Base-by-base conservation (phyloP, 1,140 invertebrate species). In the Pseudachorutes palmiensis region DNA sequence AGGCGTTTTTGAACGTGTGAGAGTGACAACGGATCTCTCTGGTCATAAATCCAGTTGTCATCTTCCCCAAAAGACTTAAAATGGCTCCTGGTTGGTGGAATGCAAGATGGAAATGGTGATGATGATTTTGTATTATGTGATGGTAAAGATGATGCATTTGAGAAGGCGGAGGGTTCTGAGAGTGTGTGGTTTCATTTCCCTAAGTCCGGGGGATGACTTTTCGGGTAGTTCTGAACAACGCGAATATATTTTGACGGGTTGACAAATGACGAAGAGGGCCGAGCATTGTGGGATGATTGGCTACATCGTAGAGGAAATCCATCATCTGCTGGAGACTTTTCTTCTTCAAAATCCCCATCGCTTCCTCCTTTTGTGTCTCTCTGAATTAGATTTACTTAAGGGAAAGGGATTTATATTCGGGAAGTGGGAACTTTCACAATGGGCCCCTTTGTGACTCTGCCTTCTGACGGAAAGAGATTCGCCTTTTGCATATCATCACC, bases 201-300 rank as follows among this genome's bases (percentile, higher is more conserved):
- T 41, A 9, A 5, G 36, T 19, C 36, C 36, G 36, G n/a, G n/a
- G n/a, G n/a, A n/a, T n/a, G n/a, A n/a, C n/a, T n/a, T n/a, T n/a
- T n/a, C n/a, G n/a, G n/a, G n/a, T n/a, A n/a, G n/a, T n/a, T n/a
- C n/a, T n/a, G n/a, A n/a, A n/a, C n/a, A n/a, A n/a, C n/a, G n/a
- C 55, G 51, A 32, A 55, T 64, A 61, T 69, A 65, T 69, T 65
- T 68, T 72, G 71, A 72, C 71, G 69, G 63, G 48, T 70, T 70
- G 71, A 72, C 68, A 72, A 72, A 72, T 72, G 71, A 69, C 68
- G 66, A 32, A 62, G 66, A 68, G 68, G 66, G 68, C 66, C 68
- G 45, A 72, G 68, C 71, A 72, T 72, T 72, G 71, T 72, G 68
- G 70, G 49, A 72, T 72, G 71, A 72, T 72, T 72, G 71, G 71